These are phyloP conservation scores for Rhagologus leucostigma DNA, from an alignment of 2,113 vertebrate species.

Conservation along the genomic window DNA sequence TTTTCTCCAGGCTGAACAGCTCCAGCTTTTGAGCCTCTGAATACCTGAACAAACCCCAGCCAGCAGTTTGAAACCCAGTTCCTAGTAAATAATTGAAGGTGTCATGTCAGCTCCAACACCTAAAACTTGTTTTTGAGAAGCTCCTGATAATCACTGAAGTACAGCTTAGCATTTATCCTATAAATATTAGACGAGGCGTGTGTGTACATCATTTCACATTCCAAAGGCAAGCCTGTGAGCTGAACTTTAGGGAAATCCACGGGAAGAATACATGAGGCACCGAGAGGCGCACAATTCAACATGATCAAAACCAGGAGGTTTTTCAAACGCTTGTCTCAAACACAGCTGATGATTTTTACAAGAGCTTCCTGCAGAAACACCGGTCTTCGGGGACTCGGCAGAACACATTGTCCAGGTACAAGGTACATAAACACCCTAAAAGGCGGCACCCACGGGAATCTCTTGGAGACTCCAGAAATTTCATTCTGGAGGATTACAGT, in stretches of 20 bases:
- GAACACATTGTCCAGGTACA: not conserved
- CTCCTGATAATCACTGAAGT: not conserved
- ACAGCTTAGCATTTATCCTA: not conserved
- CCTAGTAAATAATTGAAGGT: slow-evolving; percentile 55
- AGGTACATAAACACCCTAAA: slow-evolving; percentile 15
- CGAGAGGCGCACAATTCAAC: not conserved
- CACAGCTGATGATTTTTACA: not conserved
- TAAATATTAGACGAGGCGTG: slow-evolving; percentile 33
- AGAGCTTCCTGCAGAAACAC: not conserved
- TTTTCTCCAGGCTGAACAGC: not conserved
- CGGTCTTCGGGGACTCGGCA: rapidly evolving
- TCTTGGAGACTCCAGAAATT: not conserved
- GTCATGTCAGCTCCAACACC: not conserved
- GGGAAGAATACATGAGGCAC: not conserved
- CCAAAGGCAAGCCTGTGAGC: slow-evolving; percentile 21
- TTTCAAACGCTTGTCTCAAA: not conserved
- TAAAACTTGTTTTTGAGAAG: slow-evolving; percentile 6
- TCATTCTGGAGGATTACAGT: not conserved
- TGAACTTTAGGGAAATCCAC: not conserved
- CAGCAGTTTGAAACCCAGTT: not conserved
- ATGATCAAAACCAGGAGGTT: not conserved
- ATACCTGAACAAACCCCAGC: not conserved
- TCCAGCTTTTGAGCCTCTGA: not conserved
- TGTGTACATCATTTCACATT: slow-evolving; percentile 10
- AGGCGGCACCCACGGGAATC: not conserved